phyloP scores from a whole-genome alignment of 2,113 vertebrate genomes.

The Pelodiscus sinensis region DNA sequence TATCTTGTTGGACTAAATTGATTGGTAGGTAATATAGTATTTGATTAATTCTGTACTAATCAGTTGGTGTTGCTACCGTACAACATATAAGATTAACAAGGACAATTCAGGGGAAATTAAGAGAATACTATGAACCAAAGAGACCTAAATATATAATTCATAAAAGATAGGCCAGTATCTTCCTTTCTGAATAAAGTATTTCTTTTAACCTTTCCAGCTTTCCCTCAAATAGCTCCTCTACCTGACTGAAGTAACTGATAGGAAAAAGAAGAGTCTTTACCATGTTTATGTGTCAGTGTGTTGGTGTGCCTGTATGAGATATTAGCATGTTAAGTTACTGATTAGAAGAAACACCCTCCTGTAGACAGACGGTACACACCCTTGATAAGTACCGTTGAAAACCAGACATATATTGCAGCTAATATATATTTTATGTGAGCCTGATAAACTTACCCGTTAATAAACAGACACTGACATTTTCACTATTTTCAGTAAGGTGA shows the following conservation, averaged over 20 bases:
- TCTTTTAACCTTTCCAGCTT: not conserved
- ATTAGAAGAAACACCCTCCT: slow-evolving; percentile 76
- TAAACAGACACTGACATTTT: slow-evolving; percentile 28
- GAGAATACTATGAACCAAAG: not conserved
- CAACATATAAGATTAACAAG: not conserved
- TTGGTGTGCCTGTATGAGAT: slow-evolving; percentile 7
- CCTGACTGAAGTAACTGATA: slow-evolving; percentile 36
- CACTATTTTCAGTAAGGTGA: slow-evolving; percentile 10
- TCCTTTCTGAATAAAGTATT: not conserved
- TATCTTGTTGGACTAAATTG: not conserved
- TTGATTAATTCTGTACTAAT: not conserved
- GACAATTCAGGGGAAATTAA: not conserved
- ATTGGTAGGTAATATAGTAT: not conserved
- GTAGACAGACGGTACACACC: slow-evolving; percentile 71
- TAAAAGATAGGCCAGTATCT: not conserved
- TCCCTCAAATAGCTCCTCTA: slow-evolving; percentile 44
- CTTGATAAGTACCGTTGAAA: slow-evolving; percentile 68
- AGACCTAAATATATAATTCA: not conserved
- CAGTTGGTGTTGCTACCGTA: not conserved
- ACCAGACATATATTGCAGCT: slow-evolving; percentile 34
- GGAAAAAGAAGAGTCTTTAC: not conserved
- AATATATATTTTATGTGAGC: not conserved
- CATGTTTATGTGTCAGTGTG: not conserved
- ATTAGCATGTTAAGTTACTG: slow-evolving; percentile 57
- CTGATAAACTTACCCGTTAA: slow-evolving; percentile 63